Percentiles rank a stretch among this genome's conserved stretches.
phyloP scores from a whole-genome alignment of 2,113 vertebrate species.

The Pao palembangensis region DNA sequence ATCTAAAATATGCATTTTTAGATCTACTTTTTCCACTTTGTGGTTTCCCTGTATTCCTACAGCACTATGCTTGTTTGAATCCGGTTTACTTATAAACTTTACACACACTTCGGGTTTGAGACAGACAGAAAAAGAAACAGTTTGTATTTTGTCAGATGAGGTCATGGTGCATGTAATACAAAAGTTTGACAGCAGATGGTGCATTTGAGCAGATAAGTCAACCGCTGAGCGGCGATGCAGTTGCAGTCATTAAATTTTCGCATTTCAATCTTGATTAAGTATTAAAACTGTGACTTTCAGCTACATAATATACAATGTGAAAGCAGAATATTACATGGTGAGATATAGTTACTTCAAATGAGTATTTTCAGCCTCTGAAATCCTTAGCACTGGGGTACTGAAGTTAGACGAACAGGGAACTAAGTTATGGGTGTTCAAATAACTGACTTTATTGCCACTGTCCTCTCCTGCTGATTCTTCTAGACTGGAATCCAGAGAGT shows the following conservation, averaged over 20 bases:
- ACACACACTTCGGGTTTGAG: neutral
- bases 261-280: neutral
- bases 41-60: no score
- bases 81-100: neutral
- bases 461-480: slow-evolving; percentile 45
- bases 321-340: neutral
- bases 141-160: neutral
- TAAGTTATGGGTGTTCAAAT: slow-evolving; percentile 52
- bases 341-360: slow-evolving; percentile 14
- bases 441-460: slow-evolving; percentile 56
- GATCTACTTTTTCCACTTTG: neutral
- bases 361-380: slow-evolving; percentile 70
- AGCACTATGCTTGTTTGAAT: neutral
- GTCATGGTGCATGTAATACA: slow-evolving; percentile 20
- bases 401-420: slow-evolving; percentile 75
- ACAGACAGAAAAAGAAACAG: neutral
- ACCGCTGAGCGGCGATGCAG: neutral
- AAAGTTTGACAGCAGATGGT: slow-evolving; percentile 59
- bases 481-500: slow-evolving; percentile 69
- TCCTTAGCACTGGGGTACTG: slow-evolving; percentile 81
- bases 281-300: no score
- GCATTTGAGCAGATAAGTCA: slow-evolving; percentile 16
- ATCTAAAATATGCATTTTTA: no score
- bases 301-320: neutral
- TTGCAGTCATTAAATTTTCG: neutral